Conservation (phyloP, 2,888 invertebrate species). For the Trisateles emortualis region DNA sequence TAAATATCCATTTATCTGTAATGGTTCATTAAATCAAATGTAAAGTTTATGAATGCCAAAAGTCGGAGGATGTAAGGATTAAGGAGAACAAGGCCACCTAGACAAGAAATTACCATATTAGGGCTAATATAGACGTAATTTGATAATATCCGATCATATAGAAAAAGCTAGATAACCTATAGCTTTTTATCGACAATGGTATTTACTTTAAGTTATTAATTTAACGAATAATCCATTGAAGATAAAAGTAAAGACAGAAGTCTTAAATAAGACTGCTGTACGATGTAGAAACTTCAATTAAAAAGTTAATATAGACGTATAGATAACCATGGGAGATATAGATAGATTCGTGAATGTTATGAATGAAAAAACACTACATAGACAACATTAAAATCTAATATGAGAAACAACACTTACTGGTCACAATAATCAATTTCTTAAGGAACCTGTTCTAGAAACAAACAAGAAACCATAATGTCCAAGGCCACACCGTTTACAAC, state of each 20-base stretch:
- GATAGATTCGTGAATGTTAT: too few species aligned
- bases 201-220: too few species aligned
- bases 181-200: too few species aligned
- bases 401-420: not conserved
- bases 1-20: constrained; percentile 32
- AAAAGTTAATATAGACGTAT: too few species aligned
- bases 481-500: constrained; percentile 8
- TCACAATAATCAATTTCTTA: not conserved
- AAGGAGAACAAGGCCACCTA: constrained; percentile 3
- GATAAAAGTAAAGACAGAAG: too few species aligned
- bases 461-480: not conserved
- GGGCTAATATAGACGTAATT: not conserved
- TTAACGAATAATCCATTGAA: too few species aligned
- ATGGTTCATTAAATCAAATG: constrained; percentile 29
- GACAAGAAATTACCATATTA: not conserved
- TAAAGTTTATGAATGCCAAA: constrained; percentile 28
- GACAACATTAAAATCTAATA: too few species aligned
- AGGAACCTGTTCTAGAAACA: not conserved
- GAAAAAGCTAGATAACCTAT: too few species aligned
- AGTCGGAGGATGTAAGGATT: constrained; percentile 25
- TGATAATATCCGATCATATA: not conserved
- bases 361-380: too few species aligned
- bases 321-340: too few species aligned
- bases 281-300: too few species aligned
- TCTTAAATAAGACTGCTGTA: too few species aligned